Conservation (phyloP, 2,797 vertebrate species). For the Gadopsis bispinosus region DNA sequence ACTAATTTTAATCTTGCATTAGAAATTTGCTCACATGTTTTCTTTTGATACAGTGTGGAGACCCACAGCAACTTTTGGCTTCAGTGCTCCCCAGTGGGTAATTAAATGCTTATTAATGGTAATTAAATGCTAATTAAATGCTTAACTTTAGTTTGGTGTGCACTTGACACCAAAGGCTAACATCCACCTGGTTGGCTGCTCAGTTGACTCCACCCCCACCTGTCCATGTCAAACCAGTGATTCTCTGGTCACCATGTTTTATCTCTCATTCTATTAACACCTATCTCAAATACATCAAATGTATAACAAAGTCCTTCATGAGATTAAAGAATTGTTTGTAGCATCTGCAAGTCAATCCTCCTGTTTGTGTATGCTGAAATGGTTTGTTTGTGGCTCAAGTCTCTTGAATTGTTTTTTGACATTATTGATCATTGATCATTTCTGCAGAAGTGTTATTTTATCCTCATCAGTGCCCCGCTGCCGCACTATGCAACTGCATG, state of each 20-base stretch:
- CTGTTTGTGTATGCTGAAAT: background rate
- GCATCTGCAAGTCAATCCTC: background rate
- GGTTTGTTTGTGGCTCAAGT: background rate
- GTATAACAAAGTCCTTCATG: background rate
- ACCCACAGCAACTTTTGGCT: background rate
- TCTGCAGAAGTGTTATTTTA: too few species aligned
- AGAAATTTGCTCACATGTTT: too few species aligned
- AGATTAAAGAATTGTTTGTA: background rate
- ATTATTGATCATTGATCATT: too few species aligned
- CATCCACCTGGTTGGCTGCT: too few species aligned
- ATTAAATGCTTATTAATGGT: too few species aligned
- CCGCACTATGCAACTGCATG: too few species aligned
- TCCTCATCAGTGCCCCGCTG: too few species aligned
- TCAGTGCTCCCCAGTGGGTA: background rate
- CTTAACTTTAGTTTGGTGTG: background rate
- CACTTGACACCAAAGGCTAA: background rate
- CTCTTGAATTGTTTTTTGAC: background rate
- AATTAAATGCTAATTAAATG: too few species aligned
- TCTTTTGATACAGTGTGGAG: background rate
- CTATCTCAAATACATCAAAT: background rate
- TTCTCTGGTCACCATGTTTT: background rate
- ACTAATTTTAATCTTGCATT: background rate
- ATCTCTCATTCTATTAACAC: background rate
- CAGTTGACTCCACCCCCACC: background rate
- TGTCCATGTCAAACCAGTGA: background rate